Conservation (phyloP, 2,888 invertebrate genomes). For the Ligdia adustata region DNA sequence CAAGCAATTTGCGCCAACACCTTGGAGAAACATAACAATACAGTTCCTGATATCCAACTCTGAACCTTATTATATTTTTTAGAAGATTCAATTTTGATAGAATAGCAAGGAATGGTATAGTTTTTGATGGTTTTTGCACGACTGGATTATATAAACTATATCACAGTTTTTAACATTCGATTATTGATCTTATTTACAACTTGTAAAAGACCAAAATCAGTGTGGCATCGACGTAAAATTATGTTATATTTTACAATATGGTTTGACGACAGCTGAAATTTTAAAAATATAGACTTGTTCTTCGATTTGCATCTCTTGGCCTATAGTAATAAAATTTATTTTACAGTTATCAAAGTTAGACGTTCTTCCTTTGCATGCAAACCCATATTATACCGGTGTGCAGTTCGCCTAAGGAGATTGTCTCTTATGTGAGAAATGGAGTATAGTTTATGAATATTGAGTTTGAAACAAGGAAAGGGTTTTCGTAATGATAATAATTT, state of each 20-base stretch:
- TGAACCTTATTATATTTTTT: background rate
- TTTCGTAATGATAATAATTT: slow-evolving; percentile 2
- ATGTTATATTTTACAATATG: background rate
- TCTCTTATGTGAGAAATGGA: slow-evolving; percentile 24
- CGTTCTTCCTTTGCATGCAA: slow-evolving; percentile 14
- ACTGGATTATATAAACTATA: background rate
- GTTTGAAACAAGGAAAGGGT: slow-evolving; percentile 17
- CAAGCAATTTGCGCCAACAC: slow-evolving; percentile 35
- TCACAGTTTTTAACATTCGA: background rate
- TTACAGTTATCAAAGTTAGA: background rate
- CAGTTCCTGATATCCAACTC: background rate
- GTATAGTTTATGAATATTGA: slow-evolving; percentile 33
- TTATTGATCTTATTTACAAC: too few species aligned
- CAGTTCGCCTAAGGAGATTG: slow-evolving; percentile 26
- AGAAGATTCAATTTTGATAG: slow-evolving; percentile 1
- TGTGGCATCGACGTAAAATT: too few species aligned
- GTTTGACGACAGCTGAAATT: background rate
- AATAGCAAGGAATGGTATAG: background rate
- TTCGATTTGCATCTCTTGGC: too few species aligned
- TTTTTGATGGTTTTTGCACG: slow-evolving; percentile 12
- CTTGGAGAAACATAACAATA: slow-evolving; percentile 10
- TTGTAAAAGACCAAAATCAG: too few species aligned
- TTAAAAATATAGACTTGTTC: background rate
- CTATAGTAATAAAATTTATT: background rate
- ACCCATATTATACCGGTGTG: slow-evolving; percentile 19